Conservation (phyloP, 2,797 vertebrate species). For the Iguana delicatissima region DNA sequence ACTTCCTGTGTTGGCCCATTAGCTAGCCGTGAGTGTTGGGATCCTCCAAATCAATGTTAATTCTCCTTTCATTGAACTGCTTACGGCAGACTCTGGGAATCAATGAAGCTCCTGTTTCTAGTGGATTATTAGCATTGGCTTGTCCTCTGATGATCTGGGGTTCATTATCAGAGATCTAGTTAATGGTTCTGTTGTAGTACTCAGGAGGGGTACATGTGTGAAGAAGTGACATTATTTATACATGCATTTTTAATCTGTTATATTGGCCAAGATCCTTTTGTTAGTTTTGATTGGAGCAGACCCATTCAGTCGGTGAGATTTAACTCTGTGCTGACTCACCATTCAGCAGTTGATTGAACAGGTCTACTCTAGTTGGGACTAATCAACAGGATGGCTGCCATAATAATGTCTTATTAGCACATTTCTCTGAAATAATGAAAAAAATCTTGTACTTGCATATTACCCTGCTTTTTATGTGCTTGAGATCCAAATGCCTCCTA, state of each 20-base stretch:
- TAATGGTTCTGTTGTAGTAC: neutral
- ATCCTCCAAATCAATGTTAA: neutral
- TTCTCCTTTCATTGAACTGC: neutral
- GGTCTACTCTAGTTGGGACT: too few relatives aligned
- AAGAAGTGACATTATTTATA: neutral
- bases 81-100: neutral
- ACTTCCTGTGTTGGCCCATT: neutral
- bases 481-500: neutral
- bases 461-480: neutral
- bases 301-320: too few relatives aligned
- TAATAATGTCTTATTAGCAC: neutral
- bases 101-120: neutral
- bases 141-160: neutral
- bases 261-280: too few relatives aligned
- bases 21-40: neutral
- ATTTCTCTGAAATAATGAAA: neutral
- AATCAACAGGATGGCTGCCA: neutral
- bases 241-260: too few relatives aligned
- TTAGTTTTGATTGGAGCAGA: too few relatives aligned
- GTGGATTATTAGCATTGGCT: neutral
- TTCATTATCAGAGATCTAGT: neutral
- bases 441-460: neutral
- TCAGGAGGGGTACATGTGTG: neutral
- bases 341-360: too few relatives aligned
- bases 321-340: too few relatives aligned